Evolutionary conservation across 2,888 invertebrate genomes (phyloP).

Genomic region (Melieria picta): DNA sequence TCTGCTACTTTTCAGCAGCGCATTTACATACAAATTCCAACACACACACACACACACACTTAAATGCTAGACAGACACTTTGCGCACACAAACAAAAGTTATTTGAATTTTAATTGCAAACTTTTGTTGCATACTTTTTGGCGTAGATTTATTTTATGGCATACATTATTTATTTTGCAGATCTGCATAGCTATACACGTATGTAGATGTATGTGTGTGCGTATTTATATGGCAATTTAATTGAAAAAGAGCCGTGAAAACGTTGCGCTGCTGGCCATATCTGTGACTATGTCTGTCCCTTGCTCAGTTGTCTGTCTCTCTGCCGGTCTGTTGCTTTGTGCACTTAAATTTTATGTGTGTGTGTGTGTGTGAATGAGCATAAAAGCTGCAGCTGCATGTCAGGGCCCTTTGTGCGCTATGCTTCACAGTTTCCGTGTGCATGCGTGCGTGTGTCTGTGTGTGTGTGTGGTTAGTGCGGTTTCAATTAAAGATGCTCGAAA

Average conservation of each 20-base stretch:
- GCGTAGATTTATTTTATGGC: conserved; percentile 48
- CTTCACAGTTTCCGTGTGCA: background rate
- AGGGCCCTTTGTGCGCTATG: background rate
- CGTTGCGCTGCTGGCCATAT: conserved; percentile 10
- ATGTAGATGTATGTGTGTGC: conserved; percentile 6
- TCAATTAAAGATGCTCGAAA: conserved; percentile 35
- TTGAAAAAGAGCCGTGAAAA: conserved; percentile 50
- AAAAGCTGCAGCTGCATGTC: background rate
- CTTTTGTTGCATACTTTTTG: conserved; percentile 51
- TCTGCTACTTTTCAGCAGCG: conserved; percentile 48
- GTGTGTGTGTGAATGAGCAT: background rate
- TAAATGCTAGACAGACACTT: background rate
- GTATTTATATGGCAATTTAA: conserved; percentile 43
- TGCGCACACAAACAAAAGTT: conserved; percentile 36
- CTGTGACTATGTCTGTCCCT: conserved; percentile 7
- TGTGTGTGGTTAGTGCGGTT: conserved; percentile 30
- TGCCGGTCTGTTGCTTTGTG: background rate
- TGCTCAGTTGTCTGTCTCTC: background rate
- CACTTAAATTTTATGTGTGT: background rate
- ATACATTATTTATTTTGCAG: conserved; percentile 27
- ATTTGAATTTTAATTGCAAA: conserved; percentile 60
- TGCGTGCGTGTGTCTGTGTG: background rate
- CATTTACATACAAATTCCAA: conserved; percentile 41
- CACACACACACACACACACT: no score
- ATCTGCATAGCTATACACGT: background rate